Percentiles rank a stretch among this genome's conserved stretches.
Conservation (phyloP, 2,888 invertebrate genomes). For the Selenia dentaria region DNA sequence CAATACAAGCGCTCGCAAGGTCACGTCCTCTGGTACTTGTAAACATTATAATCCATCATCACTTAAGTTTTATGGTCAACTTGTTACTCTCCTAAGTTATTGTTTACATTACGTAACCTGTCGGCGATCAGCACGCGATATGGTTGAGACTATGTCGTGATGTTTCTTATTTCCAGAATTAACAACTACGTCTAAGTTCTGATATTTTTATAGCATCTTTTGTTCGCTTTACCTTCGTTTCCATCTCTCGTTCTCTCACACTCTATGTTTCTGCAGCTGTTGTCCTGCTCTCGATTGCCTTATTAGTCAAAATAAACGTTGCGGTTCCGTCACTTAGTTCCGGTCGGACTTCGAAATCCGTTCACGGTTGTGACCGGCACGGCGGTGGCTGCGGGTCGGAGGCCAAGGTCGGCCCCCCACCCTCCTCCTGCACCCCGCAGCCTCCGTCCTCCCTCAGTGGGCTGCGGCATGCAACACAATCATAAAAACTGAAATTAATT, state of each 20-base stretch:
- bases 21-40: not conserved
- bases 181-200: too few relatives aligned
- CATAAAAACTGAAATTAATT: slow-evolving; percentile 24
- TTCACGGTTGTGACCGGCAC: slow-evolving; percentile 3
- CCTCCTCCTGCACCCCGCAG: not conserved
- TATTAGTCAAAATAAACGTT: too few relatives aligned
- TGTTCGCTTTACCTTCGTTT: too few relatives aligned
- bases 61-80: not conserved
- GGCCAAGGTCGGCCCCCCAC: slow-evolving; percentile 28
- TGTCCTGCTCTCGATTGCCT: too few relatives aligned
- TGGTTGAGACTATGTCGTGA: too few relatives aligned
- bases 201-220: too few relatives aligned
- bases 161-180: too few relatives aligned
- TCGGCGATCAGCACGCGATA: too few relatives aligned
- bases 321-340: slow-evolving; percentile 17
- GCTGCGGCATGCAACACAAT: slow-evolving; percentile 6
- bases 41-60: not conserved
- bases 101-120: too few relatives aligned
- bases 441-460: not conserved
- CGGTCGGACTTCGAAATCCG: slow-evolving; percentile 20
- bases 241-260: too few relatives aligned
- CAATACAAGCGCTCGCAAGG: slow-evolving; percentile 1
- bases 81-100: too few relatives aligned
- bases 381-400: slow-evolving; percentile 11
- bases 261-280: too few relatives aligned